These are phyloP conservation scores for Clepsis dumicolana DNA, from an alignment of 2,888 invertebrate genomes.

Conservation along the genomic window DNA sequence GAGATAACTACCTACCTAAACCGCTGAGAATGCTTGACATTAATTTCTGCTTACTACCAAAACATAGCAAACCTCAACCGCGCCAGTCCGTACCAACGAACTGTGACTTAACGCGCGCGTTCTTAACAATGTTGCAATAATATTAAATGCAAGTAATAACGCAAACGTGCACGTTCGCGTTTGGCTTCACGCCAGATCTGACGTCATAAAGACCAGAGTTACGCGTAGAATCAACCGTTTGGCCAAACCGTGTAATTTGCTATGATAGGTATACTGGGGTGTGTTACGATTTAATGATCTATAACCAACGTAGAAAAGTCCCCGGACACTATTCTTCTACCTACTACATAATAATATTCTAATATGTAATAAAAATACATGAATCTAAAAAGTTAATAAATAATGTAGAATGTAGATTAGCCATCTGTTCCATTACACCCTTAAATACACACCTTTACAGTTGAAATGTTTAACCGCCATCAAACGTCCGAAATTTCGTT, in stretches of 20 bases:
- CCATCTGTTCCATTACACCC: not conserved
- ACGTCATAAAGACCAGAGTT: conserved; percentile 35
- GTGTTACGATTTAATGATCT: too few species aligned
- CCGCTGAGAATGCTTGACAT: not conserved
- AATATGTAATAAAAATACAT: too few species aligned
- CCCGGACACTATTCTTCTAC: too few species aligned
- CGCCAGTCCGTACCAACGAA: not conserved
- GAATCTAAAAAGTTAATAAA: too few species aligned
- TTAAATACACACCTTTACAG: conserved; percentile 10
- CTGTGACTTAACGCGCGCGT: conserved; percentile 19
- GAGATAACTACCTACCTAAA: too few species aligned
- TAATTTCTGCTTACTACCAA: not conserved
- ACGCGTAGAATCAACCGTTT: conserved; percentile 34
- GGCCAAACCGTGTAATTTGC: conserved; percentile 25
- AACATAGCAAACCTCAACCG: conserved; percentile 1
- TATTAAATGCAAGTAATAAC: conserved; percentile 42
- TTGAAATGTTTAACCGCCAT: conserved; percentile 26
- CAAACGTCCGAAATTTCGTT: conserved; percentile 36
- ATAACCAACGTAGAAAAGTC: too few species aligned
- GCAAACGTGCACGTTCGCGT: conserved; percentile 35
- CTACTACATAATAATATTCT: too few species aligned
- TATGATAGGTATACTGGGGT: too few species aligned
- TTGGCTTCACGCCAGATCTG: conserved; percentile 33
- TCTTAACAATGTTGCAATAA: conserved; percentile 36
- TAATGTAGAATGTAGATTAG: too few species aligned